Base-by-base conservation (phyloP, 1,140 invertebrate genomes). In the Neodiprion pinetum region DNA sequence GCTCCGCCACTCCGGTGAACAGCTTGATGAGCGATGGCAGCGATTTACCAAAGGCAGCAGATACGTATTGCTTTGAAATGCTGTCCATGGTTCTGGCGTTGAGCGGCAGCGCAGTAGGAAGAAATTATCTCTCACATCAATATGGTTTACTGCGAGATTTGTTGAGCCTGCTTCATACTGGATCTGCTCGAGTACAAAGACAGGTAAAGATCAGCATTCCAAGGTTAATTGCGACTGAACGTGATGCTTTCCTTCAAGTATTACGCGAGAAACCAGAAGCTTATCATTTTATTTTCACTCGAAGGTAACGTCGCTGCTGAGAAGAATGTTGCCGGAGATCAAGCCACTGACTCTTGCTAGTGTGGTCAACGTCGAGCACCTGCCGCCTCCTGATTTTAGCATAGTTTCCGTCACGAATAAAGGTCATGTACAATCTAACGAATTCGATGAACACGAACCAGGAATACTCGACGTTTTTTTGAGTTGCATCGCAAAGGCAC, bases 31-130 rank as follows among this genome's bases (percentile, higher is more conserved):
- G 86, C 23, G 88, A 86, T 14, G 85, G 83, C 48, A 88, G 86
- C 65, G 87, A 92, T 77, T 79, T 88, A 8, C 86, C 86, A 70
- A 89, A 90, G 82, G 83, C 90, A 69, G 88, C 93, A 3, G 97
- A 99, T 88, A 96, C 96, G 9, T 99, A 98, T 84, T 99, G 97
- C 88, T 99, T 99, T 86, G 97, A 99, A 90, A 97, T 99, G 95
- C 88, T 99, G 9, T 98, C 96, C 1, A 96, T 99, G 93, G 97
- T 94, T 17, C 85, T 98, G 75, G 97, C 98, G 0, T 86, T 99
- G n/a, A 98, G 96, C 78, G 97, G 97, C 5, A 98, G 96, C 76
- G 91, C 93, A 0, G 96, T 98, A 0, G 97, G 97, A 0, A 90
- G 97, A 48, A 92, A 93, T 10, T 98, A 98, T 87, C 88, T 99